Base-by-base conservation (phyloP, 2,888 invertebrate genomes). In the Congeria kusceri region DNA sequence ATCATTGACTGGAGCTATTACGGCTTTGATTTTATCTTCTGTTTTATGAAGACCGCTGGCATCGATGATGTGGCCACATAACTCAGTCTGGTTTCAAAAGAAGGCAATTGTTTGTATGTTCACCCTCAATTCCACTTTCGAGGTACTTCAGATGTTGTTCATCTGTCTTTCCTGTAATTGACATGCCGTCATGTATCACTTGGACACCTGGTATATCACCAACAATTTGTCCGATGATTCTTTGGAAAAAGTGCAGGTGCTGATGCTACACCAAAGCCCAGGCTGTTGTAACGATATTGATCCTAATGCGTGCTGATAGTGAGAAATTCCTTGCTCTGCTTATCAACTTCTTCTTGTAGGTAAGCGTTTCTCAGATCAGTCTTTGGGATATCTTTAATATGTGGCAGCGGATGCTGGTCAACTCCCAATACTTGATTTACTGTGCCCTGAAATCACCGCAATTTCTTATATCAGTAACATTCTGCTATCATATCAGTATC, bases 291-390 rank as follows among this genome's bases (percentile, higher is more conserved):
- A 7, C 62, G 56, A 56, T 82, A 86, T 27, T 88, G 64, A 2
- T 87, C 89, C 56, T 71, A 72, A 56, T 85, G 85, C 0, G 87
- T 88, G 53, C 78, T 87, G 13, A 88, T 86, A 0, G 85, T 79
- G 0, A 79, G 32, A 9, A 70, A 75, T 56, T 69, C 46, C 63
- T 80, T 76, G 18, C 71, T 82, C 4, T 67, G 61, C 1, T 69
- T 63, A 64, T 84, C 77, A 11, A 83, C 58, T 49, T 78, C 76
- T 0, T 83, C 28, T 56, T 85, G 77, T 49, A 73, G 53, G 29
- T 85, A 88, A 5, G 89, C 87, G 28, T 86, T 75, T n/a, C n/a
- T n/a, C n/a, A n/a, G n/a, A n/a, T n/a, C n/a, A 69, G 88, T 44
- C 57, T 88, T 88, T 0, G 82, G 69, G 58, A 82, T n/a, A n/a